phyloP scores from a whole-genome alignment of 2,797 vertebrate genomes.

The Falco novaeseelandiae region DNA sequence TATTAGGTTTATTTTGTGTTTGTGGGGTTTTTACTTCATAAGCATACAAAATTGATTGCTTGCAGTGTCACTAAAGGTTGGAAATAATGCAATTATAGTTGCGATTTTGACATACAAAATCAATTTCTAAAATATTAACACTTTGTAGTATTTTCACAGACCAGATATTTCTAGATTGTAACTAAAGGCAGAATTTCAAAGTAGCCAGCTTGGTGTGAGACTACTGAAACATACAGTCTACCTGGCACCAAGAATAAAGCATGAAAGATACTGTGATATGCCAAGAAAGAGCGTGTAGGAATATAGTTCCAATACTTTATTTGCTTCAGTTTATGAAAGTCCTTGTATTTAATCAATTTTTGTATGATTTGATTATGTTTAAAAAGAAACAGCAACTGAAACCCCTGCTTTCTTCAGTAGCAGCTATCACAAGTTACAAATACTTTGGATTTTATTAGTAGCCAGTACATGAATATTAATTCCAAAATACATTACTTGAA shows the following conservation, averaged over 20 bases:
- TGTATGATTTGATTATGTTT: background rate
- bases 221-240: background rate
- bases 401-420: background rate
- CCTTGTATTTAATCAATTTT: background rate
- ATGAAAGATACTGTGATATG: background rate
- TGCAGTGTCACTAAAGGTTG: background rate
- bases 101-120: background rate
- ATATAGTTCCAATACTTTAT: background rate
- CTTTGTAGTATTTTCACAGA: background rate
- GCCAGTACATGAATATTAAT: background rate
- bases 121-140: background rate
- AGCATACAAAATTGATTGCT: background rate
- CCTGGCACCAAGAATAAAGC: background rate
- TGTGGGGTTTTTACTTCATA: background rate
- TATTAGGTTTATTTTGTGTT: background rate
- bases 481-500: background rate
- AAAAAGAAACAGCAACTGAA: background rate
- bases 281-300: background rate
- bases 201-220: background rate
- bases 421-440: background rate
- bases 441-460: background rate
- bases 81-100: background rate
- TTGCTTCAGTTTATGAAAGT: background rate
- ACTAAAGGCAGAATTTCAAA: background rate
- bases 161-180: background rate